Base-by-base conservation (phyloP, 2,797 vertebrate species). In the Meda fulgida region DNA sequence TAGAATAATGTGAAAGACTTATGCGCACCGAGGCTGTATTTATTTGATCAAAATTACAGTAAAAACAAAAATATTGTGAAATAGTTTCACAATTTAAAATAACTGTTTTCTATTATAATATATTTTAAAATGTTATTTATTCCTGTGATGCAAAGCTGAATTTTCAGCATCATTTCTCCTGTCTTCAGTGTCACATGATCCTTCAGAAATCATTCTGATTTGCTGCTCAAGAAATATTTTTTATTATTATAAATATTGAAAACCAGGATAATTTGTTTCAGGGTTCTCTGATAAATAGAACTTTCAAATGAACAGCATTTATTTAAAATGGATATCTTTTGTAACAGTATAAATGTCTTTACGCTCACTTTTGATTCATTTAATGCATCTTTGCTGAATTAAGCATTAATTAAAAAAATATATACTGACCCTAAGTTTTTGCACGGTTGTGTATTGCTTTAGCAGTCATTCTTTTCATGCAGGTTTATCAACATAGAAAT, bases 401-500 rank as follows among this genome's bases (percentile, higher is more conserved):
- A 23, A 55, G 21, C 53, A n/a, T 55, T 23, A 3, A n/a, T 58
- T 58, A 1, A n/a, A 58, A 55, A 55, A 23, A n/a, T 48, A 46
- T 14, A 55, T 14, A 55, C 19, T 23, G 21, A 55, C 13, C 26
- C n/a, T 13, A 29, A 63, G 18, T n/a, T 8, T 53, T 46, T 46
- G 38, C 3, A 46, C 21, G 16, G 10, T 23, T 53, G 55, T 71
- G 36, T 9, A 38, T 31, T 80, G n/a, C 21, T 36, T 66, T 1
- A 46, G 23, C 21, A 23, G 6, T 78, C n/a, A 31, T 1, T 80
- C 53, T 79, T 16, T 69, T 26, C 46, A 29, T 82, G 21, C 85
- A 99, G 98, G 91, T 99, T 99, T 88, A 93, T 94, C 71, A 95
- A 96, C 84, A 99, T 99, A 89, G 97, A 98, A 92, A 96, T 99